Conservation (phyloP, 2,113 vertebrate genomes). For the Bambusicola thoracicus region DNA sequence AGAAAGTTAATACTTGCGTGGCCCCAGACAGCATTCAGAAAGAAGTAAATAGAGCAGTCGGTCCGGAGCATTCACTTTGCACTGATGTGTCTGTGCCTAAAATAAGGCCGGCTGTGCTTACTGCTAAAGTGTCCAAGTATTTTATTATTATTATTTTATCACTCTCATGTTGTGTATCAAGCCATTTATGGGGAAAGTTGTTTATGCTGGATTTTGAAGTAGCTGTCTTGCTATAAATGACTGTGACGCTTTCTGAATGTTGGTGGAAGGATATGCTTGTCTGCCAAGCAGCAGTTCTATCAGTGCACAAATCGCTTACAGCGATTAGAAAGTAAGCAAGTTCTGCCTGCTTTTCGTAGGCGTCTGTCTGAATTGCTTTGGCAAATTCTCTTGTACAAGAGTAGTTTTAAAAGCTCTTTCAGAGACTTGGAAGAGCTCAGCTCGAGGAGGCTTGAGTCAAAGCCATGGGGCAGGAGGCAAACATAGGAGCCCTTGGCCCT, state of each 20-base stretch:
- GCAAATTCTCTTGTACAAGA: background rate
- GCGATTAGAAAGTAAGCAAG: background rate
- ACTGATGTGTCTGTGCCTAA: background rate
- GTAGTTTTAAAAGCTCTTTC: background rate
- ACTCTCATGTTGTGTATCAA: background rate
- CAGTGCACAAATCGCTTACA: background rate
- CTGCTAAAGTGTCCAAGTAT: background rate
- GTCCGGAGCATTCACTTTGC: background rate
- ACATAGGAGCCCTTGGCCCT: background rate
- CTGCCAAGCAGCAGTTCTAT: background rate
- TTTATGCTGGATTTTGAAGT: background rate
- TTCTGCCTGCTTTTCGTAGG: background rate
- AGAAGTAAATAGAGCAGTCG: background rate
- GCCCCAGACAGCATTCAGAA: background rate
- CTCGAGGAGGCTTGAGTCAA: background rate
- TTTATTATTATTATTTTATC: background rate
- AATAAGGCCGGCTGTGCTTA: constrained; percentile 41
- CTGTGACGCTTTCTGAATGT: background rate
- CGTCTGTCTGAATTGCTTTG: constrained; percentile 1
- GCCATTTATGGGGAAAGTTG: constrained; percentile 36
- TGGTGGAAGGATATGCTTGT: background rate
- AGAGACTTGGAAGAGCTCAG: background rate
- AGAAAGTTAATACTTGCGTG: background rate
- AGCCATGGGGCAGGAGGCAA: background rate
- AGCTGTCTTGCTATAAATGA: background rate